Percentiles rank a stretch among this genome's conserved stretches.
phyloP scores from a whole-genome alignment of 2,113 vertebrate genomes.

The Vidua macroura region DNA sequence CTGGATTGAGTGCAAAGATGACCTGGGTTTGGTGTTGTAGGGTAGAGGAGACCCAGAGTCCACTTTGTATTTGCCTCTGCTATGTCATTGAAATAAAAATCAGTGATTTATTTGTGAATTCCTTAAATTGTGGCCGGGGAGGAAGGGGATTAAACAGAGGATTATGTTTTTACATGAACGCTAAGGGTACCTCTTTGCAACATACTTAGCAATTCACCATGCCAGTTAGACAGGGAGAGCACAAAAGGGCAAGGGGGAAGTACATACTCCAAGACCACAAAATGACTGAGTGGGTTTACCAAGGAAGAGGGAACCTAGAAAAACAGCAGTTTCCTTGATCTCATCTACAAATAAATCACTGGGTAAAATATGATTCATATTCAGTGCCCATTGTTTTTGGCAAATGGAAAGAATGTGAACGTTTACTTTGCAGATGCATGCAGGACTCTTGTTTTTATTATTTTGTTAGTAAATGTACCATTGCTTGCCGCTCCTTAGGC shows the following conservation, averaged over 20 bases:
- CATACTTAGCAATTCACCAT: not conserved
- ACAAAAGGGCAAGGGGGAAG: not conserved
- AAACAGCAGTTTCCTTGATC: not conserved
- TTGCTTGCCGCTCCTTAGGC: slow-evolving; percentile 10
- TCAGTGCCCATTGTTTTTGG: slow-evolving; percentile 17
- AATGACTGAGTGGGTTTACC: not conserved
- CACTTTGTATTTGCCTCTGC: not conserved
- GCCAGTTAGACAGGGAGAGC: not conserved
- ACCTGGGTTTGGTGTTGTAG: slow-evolving; percentile 4
- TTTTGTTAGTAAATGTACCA: slow-evolving; percentile 4
- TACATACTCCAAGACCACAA: not conserved
- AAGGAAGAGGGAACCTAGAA: not conserved
- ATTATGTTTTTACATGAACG: not conserved
- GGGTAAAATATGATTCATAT: not conserved
- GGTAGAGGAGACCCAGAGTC: not conserved
- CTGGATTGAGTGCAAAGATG: not conserved
- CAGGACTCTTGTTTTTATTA: not conserved
- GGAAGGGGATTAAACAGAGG: not conserved
- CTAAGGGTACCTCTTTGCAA: not conserved
- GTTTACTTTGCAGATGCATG: slow-evolving; percentile 7
- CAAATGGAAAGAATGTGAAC: not conserved
- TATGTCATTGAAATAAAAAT: slow-evolving; percentile 1
- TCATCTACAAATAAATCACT: slow-evolving; percentile 10
- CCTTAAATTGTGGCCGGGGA: not conserved
- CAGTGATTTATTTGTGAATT: slow-evolving; percentile 53